A percentile compares a stretch with the other conserved stretches of the same genome.
Conservation (phyloP, 2,888 invertebrate genomes). For the Polydrusus cervinus region DNA sequence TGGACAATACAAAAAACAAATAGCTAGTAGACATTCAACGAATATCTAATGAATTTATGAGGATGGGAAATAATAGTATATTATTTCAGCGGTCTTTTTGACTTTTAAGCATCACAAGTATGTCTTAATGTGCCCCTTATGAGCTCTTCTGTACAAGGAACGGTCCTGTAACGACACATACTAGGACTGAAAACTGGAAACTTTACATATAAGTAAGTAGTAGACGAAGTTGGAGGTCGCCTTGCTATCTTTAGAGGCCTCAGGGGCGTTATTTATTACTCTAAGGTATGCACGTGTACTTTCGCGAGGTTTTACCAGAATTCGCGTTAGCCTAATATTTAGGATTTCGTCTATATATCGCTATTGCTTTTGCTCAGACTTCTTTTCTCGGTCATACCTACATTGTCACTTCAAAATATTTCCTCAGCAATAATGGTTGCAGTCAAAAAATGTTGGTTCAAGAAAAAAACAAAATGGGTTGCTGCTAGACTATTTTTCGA, state of each 20-base stretch:
- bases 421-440: too few relatives aligned
- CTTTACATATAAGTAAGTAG: constrained; percentile 56
- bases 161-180: constrained; percentile 45
- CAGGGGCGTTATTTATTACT: constrained; percentile 54
- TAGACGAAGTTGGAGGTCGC: constrained; percentile 51
- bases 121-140: constrained; percentile 59
- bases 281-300: constrained; percentile 37
- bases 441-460: too few relatives aligned
- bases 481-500: too few relatives aligned
- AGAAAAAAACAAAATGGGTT: too few relatives aligned
- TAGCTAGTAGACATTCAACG: too few relatives aligned
- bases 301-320: constrained; percentile 28
- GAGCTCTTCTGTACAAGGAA: constrained; percentile 55
- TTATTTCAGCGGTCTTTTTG: constrained; percentile 1
- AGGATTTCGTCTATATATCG: too few relatives aligned
- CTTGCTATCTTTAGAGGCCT: constrained; percentile 57
- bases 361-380: too few relatives aligned
- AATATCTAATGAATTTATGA: constrained; percentile 31
- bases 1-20: too few relatives aligned
- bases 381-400: too few relatives aligned
- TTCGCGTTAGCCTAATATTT: too few relatives aligned
- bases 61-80: constrained; percentile 6
- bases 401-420: too few relatives aligned
- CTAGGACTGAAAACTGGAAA: constrained; percentile 57
- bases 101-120: constrained; percentile 47